Percentiles rank a stretch among this genome's conserved stretches.
Conservation (phyloP, 2,797 vertebrate genomes). For the Neostethus bicornis region DNA sequence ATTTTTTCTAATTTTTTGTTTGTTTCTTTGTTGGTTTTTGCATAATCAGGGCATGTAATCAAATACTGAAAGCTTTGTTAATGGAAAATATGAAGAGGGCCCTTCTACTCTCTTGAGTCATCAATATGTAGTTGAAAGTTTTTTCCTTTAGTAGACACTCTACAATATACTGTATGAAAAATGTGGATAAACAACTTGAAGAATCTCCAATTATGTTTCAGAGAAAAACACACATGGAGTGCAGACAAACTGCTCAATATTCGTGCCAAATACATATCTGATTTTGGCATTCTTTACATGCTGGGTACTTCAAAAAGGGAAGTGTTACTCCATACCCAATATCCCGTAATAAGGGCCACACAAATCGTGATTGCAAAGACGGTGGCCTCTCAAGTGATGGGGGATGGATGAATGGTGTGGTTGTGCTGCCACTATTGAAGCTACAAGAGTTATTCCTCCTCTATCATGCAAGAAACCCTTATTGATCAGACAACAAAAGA, state of each 20-base stretch:
- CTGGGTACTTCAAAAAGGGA: slow-evolving; percentile 13
- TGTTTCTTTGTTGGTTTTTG: neutral
- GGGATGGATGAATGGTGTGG: slow-evolving; percentile 16
- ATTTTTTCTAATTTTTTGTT: neutral
- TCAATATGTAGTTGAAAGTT: slow-evolving; percentile 18
- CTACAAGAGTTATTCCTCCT: slow-evolving; percentile 60
- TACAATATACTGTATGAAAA: slow-evolving; percentile 19
- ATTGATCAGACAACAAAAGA: slow-evolving; percentile 40
- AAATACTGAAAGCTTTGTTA: slow-evolving; percentile 8
- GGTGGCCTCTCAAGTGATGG: slow-evolving; percentile 27
- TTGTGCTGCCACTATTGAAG: slow-evolving; percentile 30
- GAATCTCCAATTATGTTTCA: slow-evolving; percentile 23
- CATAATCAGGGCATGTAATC: slow-evolving; percentile 2
- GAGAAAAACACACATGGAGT: slow-evolving; percentile 15
- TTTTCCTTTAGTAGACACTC: slow-evolving; percentile 7
- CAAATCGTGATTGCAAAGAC: slow-evolving; percentile 59
- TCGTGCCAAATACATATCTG: slow-evolving; percentile 31
- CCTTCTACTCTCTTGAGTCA: slow-evolving; percentile 5
- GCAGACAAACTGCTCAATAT: slow-evolving; percentile 19
- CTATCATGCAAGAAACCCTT: slow-evolving; percentile 44
- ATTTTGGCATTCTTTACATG: slow-evolving; percentile 9
- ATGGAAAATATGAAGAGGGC: slow-evolving; percentile 20
- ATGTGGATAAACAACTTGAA: slow-evolving; percentile 9
- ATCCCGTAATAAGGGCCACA: slow-evolving; percentile 63
- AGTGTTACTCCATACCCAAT: slow-evolving; percentile 39